Percentiles rank a stretch among this genome's conserved stretches.
Conservation (phyloP, 2,797 vertebrate genomes). For the Zenarchopterus dispar region DNA sequence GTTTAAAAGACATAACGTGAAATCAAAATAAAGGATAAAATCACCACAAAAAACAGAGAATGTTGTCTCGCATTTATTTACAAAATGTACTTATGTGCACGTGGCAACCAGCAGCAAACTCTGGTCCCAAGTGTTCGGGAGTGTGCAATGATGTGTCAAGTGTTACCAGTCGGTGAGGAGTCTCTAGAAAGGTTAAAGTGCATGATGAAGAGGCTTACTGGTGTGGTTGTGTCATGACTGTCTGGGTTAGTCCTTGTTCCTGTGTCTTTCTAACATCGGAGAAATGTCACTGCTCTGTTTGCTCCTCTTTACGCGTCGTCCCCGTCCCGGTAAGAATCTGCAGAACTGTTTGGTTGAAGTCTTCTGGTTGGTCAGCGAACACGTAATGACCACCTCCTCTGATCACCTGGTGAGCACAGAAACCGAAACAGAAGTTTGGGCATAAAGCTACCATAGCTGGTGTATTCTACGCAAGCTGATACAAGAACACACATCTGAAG, state of each 20-base stretch:
- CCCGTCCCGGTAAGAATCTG: slow-evolving; percentile 76
- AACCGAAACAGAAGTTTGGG: background rate
- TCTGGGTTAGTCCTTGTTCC: background rate
- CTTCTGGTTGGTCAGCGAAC: slow-evolving; percentile 93
- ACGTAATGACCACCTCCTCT: slow-evolving; percentile 95
- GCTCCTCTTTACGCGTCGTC: slow-evolving; percentile 4
- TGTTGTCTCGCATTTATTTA: slow-evolving; percentile 61
- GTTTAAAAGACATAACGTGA: slow-evolving; percentile 11
- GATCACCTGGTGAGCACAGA: slow-evolving; percentile 83
- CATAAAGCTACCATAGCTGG: background rate
- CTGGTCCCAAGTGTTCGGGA: slow-evolving; percentile 18
- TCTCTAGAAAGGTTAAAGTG: slow-evolving; percentile 54
- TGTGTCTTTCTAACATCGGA: background rate
- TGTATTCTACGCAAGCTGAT: too few relatives aligned
- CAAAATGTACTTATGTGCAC: slow-evolving; percentile 41
- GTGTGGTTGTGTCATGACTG: background rate
- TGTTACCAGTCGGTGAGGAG: slow-evolving; percentile 15
- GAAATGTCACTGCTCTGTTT: background rate
- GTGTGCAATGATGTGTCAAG: slow-evolving; percentile 11
- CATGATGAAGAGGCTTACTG: slow-evolving; percentile 25
- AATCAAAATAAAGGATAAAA: background rate
- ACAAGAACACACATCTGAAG: too few relatives aligned
- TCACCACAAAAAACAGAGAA: background rate
- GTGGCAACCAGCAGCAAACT: background rate
- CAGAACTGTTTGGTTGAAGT: slow-evolving; percentile 92